Evolutionary conservation across 1,140 invertebrate species (phyloP), one percentile per base, ranked within the genome.

Genomic region (Agrypnia vestita): DNA sequence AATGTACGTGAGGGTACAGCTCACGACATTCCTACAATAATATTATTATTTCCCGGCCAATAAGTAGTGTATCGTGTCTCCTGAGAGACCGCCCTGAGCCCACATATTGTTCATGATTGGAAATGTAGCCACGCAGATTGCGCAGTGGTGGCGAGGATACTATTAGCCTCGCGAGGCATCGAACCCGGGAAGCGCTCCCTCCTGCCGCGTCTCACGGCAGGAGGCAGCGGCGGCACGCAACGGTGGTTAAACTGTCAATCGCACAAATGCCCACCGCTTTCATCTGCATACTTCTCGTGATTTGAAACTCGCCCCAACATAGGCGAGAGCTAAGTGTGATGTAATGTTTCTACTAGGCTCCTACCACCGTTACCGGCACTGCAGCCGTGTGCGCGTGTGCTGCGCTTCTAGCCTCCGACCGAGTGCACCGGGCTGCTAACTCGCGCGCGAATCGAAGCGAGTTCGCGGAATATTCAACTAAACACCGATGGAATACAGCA

Each of bases 191-290:
- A 9, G 15, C 55, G 55, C 8, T 59, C 55, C 55, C 11, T 51
- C 49, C 49, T 3, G 49, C n/a, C 11, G 49, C 9, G 49, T 3
- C 1, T 1, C 61, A 10, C 19, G 15, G 61, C 61, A 8, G 61
- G n/a, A 21, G 3, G 25, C 25, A 35, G 19, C 25, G 61, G 19
- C 0, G 21, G 47, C 80, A 81, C 80, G 80, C 80, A 78, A 81
- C 80, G 12, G 75, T 76, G 80, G 72, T 81, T 81, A 81, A 81
- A 73, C 75, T 81, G 80, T 81, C 80, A 81, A 73, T 81, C 75
- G 64, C 21, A 46, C 62, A 55, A 71, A 46, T 55, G 62, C 64
- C 47, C 47, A 51, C 62, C 72, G 51, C 73, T 17, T 69, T 69
- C 44, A 44, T 11, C 44, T 69, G 44, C 44, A 19, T 56, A 15